Evolutionary conservation across 2,888 invertebrate genomes (phyloP).

Genomic region (Tridacna gigas): DNA sequence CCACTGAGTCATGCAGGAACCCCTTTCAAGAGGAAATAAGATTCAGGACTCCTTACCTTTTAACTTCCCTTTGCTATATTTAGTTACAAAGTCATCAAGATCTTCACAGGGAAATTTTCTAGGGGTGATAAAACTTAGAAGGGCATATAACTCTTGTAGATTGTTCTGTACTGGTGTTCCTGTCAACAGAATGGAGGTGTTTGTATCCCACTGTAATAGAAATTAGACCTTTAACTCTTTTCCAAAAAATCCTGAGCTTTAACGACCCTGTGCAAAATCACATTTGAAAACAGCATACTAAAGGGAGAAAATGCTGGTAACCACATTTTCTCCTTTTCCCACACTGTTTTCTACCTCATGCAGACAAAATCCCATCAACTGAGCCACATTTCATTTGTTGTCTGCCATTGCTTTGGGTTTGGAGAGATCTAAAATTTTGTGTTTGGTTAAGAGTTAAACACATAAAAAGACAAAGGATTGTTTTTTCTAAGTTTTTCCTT

Average conservation of each 20-base stretch:
- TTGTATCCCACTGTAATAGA: conserved; percentile 28
- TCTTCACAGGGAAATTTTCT: conserved; percentile 76
- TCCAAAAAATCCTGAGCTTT: too few relatives aligned
- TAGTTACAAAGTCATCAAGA: conserved; percentile 79
- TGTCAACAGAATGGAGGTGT: conserved; percentile 82
- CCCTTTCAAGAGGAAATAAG: too few relatives aligned
- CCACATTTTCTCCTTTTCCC: not conserved
- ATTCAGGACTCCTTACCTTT: conserved; percentile 7
- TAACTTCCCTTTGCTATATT: conserved; percentile 35
- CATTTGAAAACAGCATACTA: not conserved
- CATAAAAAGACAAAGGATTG: too few relatives aligned
- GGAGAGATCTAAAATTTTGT: not conserved
- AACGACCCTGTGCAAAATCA: not conserved
- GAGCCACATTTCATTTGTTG: not conserved
- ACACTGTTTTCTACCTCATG: not conserved
- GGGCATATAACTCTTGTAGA: conserved; percentile 84
- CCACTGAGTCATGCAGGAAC: too few relatives aligned
- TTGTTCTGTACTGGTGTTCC: conserved; percentile 86
- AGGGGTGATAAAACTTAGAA: conserved; percentile 83
- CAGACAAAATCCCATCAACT: too few relatives aligned
- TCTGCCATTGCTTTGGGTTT: not conserved
- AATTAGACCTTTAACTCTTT: not conserved
- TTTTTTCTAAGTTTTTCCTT: not conserved
- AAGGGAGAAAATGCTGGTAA: conserved; percentile 6
- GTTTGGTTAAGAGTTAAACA: not conserved